Base-by-base conservation (phyloP, 2,888 invertebrate species). In the Drosophila neoperkinsi region DNA sequence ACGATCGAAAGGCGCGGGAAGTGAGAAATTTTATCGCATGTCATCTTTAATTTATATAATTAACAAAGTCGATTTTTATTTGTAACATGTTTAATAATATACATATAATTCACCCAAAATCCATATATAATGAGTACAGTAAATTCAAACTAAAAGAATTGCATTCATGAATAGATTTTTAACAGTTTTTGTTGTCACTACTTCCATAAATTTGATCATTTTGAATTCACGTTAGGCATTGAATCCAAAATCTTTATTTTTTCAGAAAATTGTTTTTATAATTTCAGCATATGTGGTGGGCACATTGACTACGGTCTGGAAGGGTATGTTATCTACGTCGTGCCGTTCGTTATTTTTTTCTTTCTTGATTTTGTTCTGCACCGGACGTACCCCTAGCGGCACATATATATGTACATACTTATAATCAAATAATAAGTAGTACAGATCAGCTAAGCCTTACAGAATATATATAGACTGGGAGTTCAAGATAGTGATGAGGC, bases 41-140 rank as follows among this genome's bases (percentile, higher is more conserved):
- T 34, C 36, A 30, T 31, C 46, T 51, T 66, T 52, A 66, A 46
- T 43, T 66, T 66, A 34, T 43, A 41, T 9, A 52, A 41, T 34
- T 28, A 52, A 28, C 38, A 28, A 50, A 65, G 21, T 16, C 25
- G 3, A 9, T 21, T 33, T 28, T 34, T 4, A n/a, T 51, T 33
- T 41, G 28, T 51, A 51, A 33, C 33, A 25, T 30, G 56, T 28
- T n/a, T 38, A 55, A 28, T 41, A 51, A 28, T 64, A n/a, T n/a
- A n/a, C 7, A 13, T 28, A 55, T 38, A 25, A 36, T 38, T 38
- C 28, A 55, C 4, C 18, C 18, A 18, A 28, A 28, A 18, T 36
- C 18, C 11, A 36, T 36, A 18, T 36, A 36, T 36, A n/a, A 10
- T 55, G 28, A 55, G 25, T 55, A 55, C 3, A 36, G 36, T 53